Conservation (phyloP, 2,888 invertebrate species). For the Formica aserva region DNA sequence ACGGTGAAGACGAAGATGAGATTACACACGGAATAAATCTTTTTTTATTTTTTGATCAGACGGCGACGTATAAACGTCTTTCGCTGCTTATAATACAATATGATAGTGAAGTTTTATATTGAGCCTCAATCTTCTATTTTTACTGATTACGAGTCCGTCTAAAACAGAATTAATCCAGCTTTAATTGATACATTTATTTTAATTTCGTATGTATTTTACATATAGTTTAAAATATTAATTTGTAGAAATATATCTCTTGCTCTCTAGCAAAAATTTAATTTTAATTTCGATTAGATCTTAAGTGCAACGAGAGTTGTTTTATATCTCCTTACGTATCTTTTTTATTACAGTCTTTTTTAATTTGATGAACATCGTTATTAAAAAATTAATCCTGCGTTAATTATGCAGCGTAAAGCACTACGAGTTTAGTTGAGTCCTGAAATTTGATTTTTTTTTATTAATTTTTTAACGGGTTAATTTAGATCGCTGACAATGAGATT, state of each 20-base stretch:
- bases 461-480: conserved; percentile 13
- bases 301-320: neutral
- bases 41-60: conserved; percentile 14
- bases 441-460: neutral
- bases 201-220: neutral
- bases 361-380: neutral
- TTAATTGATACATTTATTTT: neutral
- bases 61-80: neutral
- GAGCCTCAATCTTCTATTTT: neutral
- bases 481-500: neutral
- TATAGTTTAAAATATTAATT: neutral
- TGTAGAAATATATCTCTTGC: neutral
- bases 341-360: neutral
- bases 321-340: neutral
- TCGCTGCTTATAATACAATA: neutral
- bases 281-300: neutral
- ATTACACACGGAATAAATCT: neutral
- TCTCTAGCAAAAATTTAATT: neutral
- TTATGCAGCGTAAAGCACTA: neutral
- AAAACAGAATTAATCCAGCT: neutral
- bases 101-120: neutral
- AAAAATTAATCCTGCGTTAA: neutral
- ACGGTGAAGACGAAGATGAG: conserved; percentile 2
- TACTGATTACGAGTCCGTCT: neutral
- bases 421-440: neutral